Evolutionary conservation across 2,113 vertebrate species (phyloP), one percentile per base, ranked within the genome.

Genomic region (Chamaea fasciata): DNA sequence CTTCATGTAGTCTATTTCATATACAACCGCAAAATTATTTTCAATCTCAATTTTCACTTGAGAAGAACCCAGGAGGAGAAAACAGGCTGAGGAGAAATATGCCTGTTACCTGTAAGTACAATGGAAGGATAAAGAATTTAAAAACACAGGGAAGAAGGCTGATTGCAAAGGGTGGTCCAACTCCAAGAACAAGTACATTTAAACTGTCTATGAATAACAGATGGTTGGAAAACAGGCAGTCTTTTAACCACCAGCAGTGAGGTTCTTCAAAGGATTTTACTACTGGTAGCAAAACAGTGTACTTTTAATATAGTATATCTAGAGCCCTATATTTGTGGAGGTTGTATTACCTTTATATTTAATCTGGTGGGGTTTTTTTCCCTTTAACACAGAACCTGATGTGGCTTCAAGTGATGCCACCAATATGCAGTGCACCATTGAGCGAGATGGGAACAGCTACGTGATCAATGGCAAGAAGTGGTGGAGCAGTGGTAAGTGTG

Each of bases 381-480:
- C 10, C 16, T 96, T 69, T 68, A 31, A 96, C 68, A 3, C 49
- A 99, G 99, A 99, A 88, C 99, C 99, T 18, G 98, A 98, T 78
- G 98, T 99, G 59, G 98, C 99, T 86, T 99, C 99, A 31, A 99
- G 99, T 76, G 99, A 99, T 86, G 99, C 99, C 35, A 98, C 99
- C 73, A 99, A 99, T 92, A 98, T 99, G 95, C 97, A 98, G 49
- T 99, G 99, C 75, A 98, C 92, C 73, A 97, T 99, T 56, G 80
- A 88, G 31, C 97, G 81, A 78, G 98, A 99, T 3, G 97, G 97
- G 24, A 96, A 97, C 42, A 93, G 86, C 91, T 99, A 98, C 0
- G 44, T 99, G 47, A 97, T 99, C 47, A 98, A 99, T 14, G 99
- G 99, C 93, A 99, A 98, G 97, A 99, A 99, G 76, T 99, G 99